Base-by-base conservation (phyloP, 2,888 invertebrate genomes). In the Oeneis ivallda region DNA sequence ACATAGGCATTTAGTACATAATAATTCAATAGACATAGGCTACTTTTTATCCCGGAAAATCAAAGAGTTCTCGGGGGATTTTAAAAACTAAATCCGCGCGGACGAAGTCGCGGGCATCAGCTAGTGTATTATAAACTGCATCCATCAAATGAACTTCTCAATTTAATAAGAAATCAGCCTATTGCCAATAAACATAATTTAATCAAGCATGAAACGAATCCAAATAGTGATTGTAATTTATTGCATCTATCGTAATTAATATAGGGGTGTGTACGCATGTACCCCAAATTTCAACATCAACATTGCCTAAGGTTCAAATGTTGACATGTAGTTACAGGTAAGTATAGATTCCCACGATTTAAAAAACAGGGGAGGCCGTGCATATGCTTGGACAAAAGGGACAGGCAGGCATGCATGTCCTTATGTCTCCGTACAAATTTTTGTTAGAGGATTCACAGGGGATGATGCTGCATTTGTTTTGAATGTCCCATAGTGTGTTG, bases 221-320 rank as follows among this genome's bases (percentile, higher is more conserved):
- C 17, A 86, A 86, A 87, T 84, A 84, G 82, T 84, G 85, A 88
- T 88, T 89, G 81, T 85, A 85, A 90, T 87, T 88, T 90, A 89
- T 90, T 83, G 86, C 84, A 81, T 79, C 65, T 68, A 65, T 59
- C 62, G 82, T 84, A 87, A 87, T 87, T 85, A 88, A 69, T 82
- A 59, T 68, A 65, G 65, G 68, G 68, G 66, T 68, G 62, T 61
- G 65, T 50, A 59, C 9, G 34, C 32, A 9, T 62, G 62, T 68
- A 54, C 64, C 67, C 67, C 56, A 67, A 53, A 65, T 62, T 60
- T 60, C 47, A 49, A 60, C 49, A 60, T 37, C 34, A 61, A 59
- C 61, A 56, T 59, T 62, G 56, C 39, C 50, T 37, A 61, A 64
- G 65, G 67, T 53, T 53, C 58, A 69, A 62, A 67, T 62, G 62